Evolutionary conservation across 2,113 vertebrate species (phyloP).

Genomic region (Epinephelus fuscoguttatus): DNA sequence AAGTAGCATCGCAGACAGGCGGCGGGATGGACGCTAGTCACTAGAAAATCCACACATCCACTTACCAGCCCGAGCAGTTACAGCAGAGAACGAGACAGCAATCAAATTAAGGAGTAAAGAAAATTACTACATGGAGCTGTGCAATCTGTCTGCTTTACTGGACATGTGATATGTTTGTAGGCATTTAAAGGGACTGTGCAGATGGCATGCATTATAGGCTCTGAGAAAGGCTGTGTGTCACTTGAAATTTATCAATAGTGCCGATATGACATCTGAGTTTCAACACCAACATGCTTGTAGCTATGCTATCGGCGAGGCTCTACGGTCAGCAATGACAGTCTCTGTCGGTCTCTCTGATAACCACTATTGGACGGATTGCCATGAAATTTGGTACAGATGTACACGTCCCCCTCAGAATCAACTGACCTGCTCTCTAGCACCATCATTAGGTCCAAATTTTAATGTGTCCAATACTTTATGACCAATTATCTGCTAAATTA

Average conservation of each 20-base stretch:
- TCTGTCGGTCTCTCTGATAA: not conserved
- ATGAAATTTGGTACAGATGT: not conserved
- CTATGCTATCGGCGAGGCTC: not conserved
- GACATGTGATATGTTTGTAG: conserved; percentile 18
- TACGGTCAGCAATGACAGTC: not conserved
- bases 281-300: not conserved
- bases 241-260: not conserved
- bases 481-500: not conserved
- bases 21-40: conserved; percentile 15
- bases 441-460: not conserved
- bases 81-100: not conserved
- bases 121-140: conserved; percentile 6
- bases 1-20: conserved; percentile 20
- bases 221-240: not conserved
- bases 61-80: not conserved
- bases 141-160: conserved; percentile 2
- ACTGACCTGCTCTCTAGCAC: not conserved
- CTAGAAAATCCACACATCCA: conserved; percentile 21
- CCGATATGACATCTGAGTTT: not conserved
- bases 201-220: conserved; percentile 15
- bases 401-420: not conserved
- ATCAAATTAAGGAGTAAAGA: not conserved
- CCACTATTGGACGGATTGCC: not conserved
- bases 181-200: not conserved
- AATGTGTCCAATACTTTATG: not conserved